These are phyloP conservation scores for Orthonychiurus folsomi DNA, from an alignment of 2,888 invertebrate species.

Conservation along the genomic window DNA sequence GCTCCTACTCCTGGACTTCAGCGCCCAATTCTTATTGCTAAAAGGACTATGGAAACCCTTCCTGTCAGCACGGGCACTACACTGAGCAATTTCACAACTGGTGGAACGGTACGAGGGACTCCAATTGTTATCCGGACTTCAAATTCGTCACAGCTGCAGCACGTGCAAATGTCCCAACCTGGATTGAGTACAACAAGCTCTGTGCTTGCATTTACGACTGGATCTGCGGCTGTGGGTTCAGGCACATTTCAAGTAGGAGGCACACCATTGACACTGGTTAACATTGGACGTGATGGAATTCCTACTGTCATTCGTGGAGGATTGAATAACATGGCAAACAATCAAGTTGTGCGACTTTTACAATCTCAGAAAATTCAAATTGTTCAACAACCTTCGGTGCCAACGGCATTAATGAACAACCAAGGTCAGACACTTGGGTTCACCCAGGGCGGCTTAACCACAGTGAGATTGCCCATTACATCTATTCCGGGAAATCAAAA, in stretches of 20 bases:
- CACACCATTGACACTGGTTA: constrained; percentile 6
- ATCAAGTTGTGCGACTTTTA: constrained; percentile 33
- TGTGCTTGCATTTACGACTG: background rate
- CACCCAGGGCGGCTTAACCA: constrained; percentile 21
- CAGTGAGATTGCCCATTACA: constrained; percentile 32
- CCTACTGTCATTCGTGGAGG: constrained; percentile 9
- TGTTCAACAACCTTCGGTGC: constrained; percentile 11
- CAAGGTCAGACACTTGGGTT: constrained; percentile 10
- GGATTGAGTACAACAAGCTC: background rate
- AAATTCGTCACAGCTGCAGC: constrained; percentile 24
- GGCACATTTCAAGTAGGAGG: constrained; percentile 4
- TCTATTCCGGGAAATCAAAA: constrained; percentile 8
- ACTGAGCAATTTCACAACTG: background rate
- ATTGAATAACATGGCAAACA: constrained; percentile 18
- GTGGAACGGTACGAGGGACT: constrained; percentile 15
- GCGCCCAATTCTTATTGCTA: constrained; percentile 31
- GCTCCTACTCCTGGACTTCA: constrained; percentile 3
- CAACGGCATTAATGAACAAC: constrained; percentile 14
- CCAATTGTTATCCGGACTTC: constrained; percentile 35
- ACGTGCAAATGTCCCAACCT: background rate
- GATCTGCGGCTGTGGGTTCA: background rate
- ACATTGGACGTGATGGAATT: constrained; percentile 1
- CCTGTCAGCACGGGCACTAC: constrained; percentile 16
- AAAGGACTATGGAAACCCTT: constrained; percentile 25
- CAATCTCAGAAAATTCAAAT: constrained; percentile 26